Evolutionary conservation across 2,797 vertebrate genomes (phyloP).

Genomic region (Neoniphon sammara): DNA sequence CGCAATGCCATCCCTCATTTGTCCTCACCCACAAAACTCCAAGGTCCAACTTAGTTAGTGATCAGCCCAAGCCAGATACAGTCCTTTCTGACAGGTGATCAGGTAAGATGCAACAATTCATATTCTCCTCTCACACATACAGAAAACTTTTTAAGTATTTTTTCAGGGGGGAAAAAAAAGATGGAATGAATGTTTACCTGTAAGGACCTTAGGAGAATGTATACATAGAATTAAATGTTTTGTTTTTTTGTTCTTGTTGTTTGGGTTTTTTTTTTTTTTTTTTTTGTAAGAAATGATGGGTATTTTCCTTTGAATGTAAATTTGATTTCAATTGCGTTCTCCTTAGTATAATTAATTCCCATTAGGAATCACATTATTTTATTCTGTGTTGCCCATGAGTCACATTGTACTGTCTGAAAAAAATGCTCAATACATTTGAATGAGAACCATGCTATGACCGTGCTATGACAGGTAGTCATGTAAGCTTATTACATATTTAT

Average conservation of each 20-base stretch:
- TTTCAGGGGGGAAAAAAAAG: too few relatives aligned
- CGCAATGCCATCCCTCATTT: slow-evolving; percentile 52
- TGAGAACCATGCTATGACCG: too few relatives aligned
- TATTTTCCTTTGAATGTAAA: not conserved
- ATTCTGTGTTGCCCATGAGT: not conserved
- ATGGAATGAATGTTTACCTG: not conserved
- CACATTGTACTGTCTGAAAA: not conserved
- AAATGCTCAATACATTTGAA: not conserved
- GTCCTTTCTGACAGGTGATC: slow-evolving; percentile 48
- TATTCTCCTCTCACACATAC: slow-evolving; percentile 16
- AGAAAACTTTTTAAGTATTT: not conserved
- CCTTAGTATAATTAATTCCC: not conserved
- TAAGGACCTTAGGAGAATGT: fast-evolving
- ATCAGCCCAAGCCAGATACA: slow-evolving; percentile 41
- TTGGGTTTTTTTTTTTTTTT: too few relatives aligned
- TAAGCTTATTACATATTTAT: not conserved
- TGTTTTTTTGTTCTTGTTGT: too few relatives aligned
- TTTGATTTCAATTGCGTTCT: not conserved
- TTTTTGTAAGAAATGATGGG: too few relatives aligned
- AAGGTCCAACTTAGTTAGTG: slow-evolving; percentile 78
- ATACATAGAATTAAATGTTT: not conserved
- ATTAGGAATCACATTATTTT: not conserved
- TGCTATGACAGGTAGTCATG: not conserved
- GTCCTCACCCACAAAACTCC: slow-evolving; percentile 60
- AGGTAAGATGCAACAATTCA: slow-evolving; percentile 74